A percentile compares a stretch with the other conserved stretches of the same genome.
These are phyloP conservation scores for Rousettus madagascariensis DNA, from an alignment of 2,797 vertebrate species.

Conservation along the genomic window DNA sequence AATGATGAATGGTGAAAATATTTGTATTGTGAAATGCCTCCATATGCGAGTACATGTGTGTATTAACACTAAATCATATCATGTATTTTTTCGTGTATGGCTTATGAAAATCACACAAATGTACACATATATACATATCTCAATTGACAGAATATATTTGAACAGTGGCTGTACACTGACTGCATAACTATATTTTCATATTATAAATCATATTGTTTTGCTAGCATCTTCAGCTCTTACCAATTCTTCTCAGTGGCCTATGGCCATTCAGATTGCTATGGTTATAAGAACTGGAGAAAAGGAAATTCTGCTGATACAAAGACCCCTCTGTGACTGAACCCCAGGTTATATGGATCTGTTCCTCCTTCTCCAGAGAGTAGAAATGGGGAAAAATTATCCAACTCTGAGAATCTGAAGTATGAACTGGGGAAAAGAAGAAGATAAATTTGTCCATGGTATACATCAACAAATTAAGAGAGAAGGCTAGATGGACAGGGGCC, in stretches of 20 bases:
- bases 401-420: background rate
- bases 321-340: background rate
- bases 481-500: conserved; percentile 5
- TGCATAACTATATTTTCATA: background rate
- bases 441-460: conserved; percentile 1
- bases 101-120: conserved; percentile 5
- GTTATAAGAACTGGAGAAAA: background rate
- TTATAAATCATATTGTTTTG: background rate
- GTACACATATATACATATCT: background rate
- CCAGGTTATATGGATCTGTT: background rate
- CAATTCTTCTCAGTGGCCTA: background rate
- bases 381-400: background rate
- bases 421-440: background rate
- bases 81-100: background rate
- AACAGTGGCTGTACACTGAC: background rate
- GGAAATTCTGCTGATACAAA: background rate
- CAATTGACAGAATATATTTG: background rate
- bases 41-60: background rate
- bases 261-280: background rate
- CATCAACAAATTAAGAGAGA: conserved; percentile 53
- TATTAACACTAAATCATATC: background rate
- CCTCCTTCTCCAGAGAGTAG: background rate
- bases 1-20: conserved; percentile 14
- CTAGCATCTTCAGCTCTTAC: background rate
- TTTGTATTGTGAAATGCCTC: background rate